Conservation (phyloP, 2,113 vertebrate genomes). For the Cairina moschata region DNA sequence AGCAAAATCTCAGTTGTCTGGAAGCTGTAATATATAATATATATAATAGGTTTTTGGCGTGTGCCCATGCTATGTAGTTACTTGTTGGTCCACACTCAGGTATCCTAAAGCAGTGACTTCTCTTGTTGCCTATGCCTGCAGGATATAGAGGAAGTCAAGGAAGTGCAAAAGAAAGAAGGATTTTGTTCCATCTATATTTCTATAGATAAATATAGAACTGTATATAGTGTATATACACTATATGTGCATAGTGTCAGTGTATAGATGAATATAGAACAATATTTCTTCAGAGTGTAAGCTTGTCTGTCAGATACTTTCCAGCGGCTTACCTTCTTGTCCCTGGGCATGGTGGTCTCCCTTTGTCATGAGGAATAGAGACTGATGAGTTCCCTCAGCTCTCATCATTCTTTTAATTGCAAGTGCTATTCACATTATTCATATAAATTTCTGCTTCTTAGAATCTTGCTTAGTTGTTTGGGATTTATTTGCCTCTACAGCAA, state of each 20-base stretch:
- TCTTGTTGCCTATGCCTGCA: neutral
- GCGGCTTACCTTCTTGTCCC: neutral
- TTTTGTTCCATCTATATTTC: neutral
- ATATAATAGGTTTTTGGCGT: neutral
- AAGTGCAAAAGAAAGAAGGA: neutral
- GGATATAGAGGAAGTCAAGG: neutral
- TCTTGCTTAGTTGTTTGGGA: neutral
- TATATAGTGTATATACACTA: too few relatives aligned
- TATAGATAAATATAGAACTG: too few relatives aligned
- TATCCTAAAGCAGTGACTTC: neutral
- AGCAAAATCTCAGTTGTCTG: neutral
- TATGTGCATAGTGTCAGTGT: too few relatives aligned
- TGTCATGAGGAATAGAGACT: neutral
- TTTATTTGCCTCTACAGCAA: neutral
- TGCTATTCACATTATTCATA: neutral
- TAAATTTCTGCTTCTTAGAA: neutral
- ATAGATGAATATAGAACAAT: too few relatives aligned
- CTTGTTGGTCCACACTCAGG: neutral
- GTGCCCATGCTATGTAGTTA: neutral
- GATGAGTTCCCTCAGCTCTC: neutral
- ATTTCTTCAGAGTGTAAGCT: neutral
- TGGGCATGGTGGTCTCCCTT: neutral
- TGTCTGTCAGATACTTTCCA: neutral
- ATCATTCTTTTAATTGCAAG: neutral
- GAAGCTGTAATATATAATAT: neutral